phyloP scores from a whole-genome alignment of 2,888 invertebrate genomes.

The Caradrina clavipalpis region DNA sequence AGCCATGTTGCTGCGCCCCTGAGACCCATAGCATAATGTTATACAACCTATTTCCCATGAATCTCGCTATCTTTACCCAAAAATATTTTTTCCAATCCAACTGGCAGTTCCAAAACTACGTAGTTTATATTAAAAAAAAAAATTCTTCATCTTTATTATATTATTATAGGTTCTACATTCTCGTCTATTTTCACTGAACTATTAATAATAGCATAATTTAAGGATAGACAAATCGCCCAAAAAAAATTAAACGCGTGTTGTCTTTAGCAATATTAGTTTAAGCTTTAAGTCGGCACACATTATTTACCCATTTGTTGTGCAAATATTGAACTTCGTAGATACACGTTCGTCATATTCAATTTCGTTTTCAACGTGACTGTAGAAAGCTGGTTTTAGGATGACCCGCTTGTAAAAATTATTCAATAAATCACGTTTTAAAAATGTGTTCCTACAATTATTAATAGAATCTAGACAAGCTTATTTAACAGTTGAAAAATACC shows the following conservation, averaged over 20 bases:
- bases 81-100: no score
- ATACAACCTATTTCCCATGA: no score
- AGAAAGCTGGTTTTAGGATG: slow-evolving; percentile 72
- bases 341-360: slow-evolving; percentile 76
- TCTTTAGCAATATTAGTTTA: slow-evolving; percentile 77
- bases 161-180: slow-evolving; percentile 37
- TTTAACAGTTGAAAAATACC: background rate
- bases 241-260: slow-evolving; percentile 66
- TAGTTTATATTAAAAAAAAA: no score
- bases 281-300: slow-evolving; percentile 70
- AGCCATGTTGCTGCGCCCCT: no score
- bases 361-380: slow-evolving; percentile 74
- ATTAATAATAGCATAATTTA: slow-evolving; percentile 43
- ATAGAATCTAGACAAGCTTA: slow-evolving; percentile 15
- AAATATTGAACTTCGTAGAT: slow-evolving; percentile 78
- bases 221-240: slow-evolving; percentile 23
- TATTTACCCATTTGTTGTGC: slow-evolving; percentile 82
- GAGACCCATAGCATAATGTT: no score
- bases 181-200: slow-evolving; percentile 59
- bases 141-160: no score
- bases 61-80: no score
- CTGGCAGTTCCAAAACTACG: no score
- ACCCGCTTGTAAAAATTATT: slow-evolving; percentile 51
- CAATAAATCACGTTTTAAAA: slow-evolving; percentile 30
- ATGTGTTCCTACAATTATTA: background rate